Percentiles rank a stretch among this genome's conserved stretches.
Conservation (phyloP, 2,888 invertebrate species). For the Acleris sparsana region DNA sequence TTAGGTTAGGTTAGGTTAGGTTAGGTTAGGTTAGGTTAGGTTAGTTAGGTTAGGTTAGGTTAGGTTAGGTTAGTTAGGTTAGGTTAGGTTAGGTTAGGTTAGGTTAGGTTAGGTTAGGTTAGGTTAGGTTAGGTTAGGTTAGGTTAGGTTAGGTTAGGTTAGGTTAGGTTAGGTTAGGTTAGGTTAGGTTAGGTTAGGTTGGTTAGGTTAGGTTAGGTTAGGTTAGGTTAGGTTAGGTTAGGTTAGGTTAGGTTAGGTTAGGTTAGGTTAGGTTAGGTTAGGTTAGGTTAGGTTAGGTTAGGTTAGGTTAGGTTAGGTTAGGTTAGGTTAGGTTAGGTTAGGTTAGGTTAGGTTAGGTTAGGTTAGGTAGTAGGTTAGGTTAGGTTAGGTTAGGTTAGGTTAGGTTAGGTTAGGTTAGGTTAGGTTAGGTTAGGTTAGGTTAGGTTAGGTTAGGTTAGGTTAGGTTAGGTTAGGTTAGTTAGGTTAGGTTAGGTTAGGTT, state of each 20-base stretch:
- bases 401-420: constrained; percentile 36
- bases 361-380: constrained; percentile 37
- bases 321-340: constrained; percentile 23
- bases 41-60: constrained; percentile 39
- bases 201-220: constrained; percentile 8
- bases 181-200: background rate
- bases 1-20: constrained; percentile 29
- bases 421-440: constrained; percentile 22
- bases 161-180: no score
- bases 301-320: no score
- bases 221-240: background rate
- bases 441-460: constrained; percentile 7
- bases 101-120: constrained; percentile 27
- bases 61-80: constrained; percentile 34
- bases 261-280: no score
- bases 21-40: constrained; percentile 34
- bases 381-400: constrained; percentile 37
- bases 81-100: constrained; percentile 28
- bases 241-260: no score
- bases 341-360: constrained; percentile 24
- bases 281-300: no score
- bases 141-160: constrained; percentile 18
- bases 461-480: constrained; percentile 20
- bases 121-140: constrained; percentile 34
- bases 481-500: constrained; percentile 33